Conservation (phyloP, 2,113 vertebrate species). For the Daubentonia madagascariensis region DNA sequence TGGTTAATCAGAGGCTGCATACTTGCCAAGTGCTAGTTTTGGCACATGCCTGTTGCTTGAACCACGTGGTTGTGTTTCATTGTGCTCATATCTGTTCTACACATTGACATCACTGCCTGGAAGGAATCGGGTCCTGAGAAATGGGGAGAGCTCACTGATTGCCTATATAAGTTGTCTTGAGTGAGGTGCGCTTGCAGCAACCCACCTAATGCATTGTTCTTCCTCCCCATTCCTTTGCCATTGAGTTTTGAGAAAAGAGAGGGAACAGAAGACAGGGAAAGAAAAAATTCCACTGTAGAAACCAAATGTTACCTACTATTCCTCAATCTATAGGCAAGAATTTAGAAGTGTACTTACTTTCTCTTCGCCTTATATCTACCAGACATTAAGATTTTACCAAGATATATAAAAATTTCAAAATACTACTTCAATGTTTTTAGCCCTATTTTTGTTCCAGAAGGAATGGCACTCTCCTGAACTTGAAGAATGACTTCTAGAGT, state of each 20-base stretch:
- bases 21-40: background rate
- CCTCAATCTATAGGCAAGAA: background rate
- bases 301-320: background rate
- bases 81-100: background rate
- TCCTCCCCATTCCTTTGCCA: background rate
- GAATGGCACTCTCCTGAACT: background rate
- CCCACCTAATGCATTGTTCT: background rate
- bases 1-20: background rate
- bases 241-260: background rate
- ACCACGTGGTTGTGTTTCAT: background rate
- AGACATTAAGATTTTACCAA: constrained; percentile 23
- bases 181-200: background rate
- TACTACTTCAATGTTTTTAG: background rate
- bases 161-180: background rate
- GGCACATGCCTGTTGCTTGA: background rate
- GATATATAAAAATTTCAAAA: background rate
- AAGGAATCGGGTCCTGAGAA: background rate
- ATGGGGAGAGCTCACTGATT: background rate
- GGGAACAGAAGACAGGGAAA: background rate
- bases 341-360: background rate
- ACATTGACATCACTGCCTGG: background rate
- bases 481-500: background rate
- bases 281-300: background rate
- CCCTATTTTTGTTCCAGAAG: background rate
- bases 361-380: background rate